Base-by-base conservation (phyloP, 2,888 invertebrate genomes). In the Apotomis turbidana region DNA sequence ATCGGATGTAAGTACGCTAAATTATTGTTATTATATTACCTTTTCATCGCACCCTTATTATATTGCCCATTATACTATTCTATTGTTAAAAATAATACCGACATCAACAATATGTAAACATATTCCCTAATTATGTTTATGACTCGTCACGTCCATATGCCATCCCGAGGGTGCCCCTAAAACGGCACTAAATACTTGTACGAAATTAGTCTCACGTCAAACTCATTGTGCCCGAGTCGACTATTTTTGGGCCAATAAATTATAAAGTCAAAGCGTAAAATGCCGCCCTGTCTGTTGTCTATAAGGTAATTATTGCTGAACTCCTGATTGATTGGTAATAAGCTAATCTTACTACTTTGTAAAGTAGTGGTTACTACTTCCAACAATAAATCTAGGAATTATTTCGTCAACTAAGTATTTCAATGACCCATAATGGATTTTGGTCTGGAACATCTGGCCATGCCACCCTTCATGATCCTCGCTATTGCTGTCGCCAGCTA, bases 131-230 rank as follows among this genome's bases (percentile, higher is more conserved):
- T 61, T 61, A 61, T 46, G 54, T 55, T 36, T 46, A 27, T 44
- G 13, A 44, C 69, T 46, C 54, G 54, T 54, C 36, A n/a, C 44
- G 1, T 15, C 60, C 13, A 63, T 57, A 15, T 64, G 10, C 49
- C 12, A 57, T n/a, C 57, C 10, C 67, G 9, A 9, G 67, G 38
- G 67, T 36, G 63, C 36, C 5, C 4, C 13, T 85, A 85, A 86
- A 87, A 84, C 80, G 76, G 76, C 83, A 79, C 80, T 83, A 85
- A 86, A 86, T 80, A 82, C 85, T 77, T 78, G 83, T 83, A 83
- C 83, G 78, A 84, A 89, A 91, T 91, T 90, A 89, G 89, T 90
- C 80, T 64, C 76, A 77, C 84, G 89, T 90, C 89, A 88, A 84
- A 89, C 83, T 81, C 78, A 78, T 76, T 78, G 78, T 75, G 73